These are phyloP conservation scores for Rhingia rostrata DNA, from an alignment of 2,888 invertebrate species.

Conservation along the genomic window DNA sequence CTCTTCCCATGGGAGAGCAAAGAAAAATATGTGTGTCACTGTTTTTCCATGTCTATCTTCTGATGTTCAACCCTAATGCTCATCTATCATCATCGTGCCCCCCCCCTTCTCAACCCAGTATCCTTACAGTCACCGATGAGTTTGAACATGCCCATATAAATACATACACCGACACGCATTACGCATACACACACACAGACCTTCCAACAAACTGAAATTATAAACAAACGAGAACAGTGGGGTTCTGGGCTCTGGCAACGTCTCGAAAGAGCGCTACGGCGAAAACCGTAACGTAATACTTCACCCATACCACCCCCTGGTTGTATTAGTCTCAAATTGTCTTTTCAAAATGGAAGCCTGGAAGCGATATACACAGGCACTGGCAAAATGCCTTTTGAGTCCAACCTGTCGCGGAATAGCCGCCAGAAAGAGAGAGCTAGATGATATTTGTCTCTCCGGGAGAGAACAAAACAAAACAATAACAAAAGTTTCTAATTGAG, in stretches of 20 bases:
- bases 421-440: conserved; percentile 23
- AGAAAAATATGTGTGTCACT: conserved; percentile 65
- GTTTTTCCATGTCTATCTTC: conserved; percentile 64
- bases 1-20: conserved; percentile 13
- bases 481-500: conserved; percentile 52
- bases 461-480: conserved; percentile 29
- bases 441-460: conserved; percentile 15
- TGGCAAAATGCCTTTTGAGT: conserved; percentile 26
- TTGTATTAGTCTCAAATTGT: too few species aligned
- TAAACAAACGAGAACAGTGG: conserved; percentile 39
- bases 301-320: too few species aligned
- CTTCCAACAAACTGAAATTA: conserved; percentile 45
- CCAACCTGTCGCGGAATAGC: conserved; percentile 63
- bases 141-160: conserved; percentile 24
- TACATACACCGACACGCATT: too few species aligned
- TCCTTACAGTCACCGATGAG: conserved; percentile 42
- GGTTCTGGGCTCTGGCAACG: conserved; percentile 47
- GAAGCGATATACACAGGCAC: conserved; percentile 31
- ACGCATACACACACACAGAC: conserved; percentile 17
- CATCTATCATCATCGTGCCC: conserved; percentile 56
- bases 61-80: conserved; percentile 51
- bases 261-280: conserved; percentile 25
- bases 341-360: conserved; percentile 50
- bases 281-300: not conserved
- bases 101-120: conserved; percentile 36